A percentile compares a stretch with the other conserved stretches of the same genome.
These are phyloP conservation scores for Scomber scombrus DNA, from an alignment of 2,113 vertebrate species.

Conservation along the genomic window DNA sequence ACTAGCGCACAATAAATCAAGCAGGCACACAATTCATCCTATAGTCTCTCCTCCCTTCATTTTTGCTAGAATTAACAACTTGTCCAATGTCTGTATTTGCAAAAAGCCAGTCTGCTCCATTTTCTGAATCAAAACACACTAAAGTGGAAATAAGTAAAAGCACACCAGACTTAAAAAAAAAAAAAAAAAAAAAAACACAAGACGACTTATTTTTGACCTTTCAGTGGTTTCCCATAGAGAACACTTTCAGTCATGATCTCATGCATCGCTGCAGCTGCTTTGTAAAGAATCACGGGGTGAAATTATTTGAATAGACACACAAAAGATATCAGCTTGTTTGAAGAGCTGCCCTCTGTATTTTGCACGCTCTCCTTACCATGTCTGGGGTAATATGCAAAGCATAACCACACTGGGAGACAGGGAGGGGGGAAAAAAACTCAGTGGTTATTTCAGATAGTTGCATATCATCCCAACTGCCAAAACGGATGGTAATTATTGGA, in stretches of 20 bases:
- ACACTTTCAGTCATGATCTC: constrained; percentile 60
- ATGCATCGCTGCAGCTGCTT: constrained; percentile 58
- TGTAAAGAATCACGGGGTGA: constrained; percentile 57
- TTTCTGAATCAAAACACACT: constrained; percentile 11
- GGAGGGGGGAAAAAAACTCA: neutral
- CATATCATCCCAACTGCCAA: constrained; percentile 39
- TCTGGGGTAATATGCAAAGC: constrained; percentile 66
- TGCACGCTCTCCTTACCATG: constrained; percentile 48
- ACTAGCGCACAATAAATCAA: constrained; percentile 79
- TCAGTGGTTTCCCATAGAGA: constrained; percentile 46
- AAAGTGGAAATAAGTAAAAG: constrained; percentile 11
- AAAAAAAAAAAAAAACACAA: constrained; percentile 6
- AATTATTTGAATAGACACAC: constrained; percentile 71
- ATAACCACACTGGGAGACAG: constrained; percentile 36
- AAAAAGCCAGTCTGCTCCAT: neutral
- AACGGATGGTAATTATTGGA: constrained; percentile 27
- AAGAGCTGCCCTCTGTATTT: constrained; percentile 65
- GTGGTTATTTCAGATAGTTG: constrained; percentile 32
- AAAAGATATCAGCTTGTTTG: constrained; percentile 70
- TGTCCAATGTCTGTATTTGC: constrained; percentile 26
- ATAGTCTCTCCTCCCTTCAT: constrained; percentile 22
- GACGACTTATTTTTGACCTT: constrained; percentile 59
- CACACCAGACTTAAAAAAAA: neutral
- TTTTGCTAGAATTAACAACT: constrained; percentile 48
- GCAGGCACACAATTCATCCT: constrained; percentile 48